These are phyloP conservation scores for Halocynthia aurantium DNA, from an alignment of 23 tunicate genomes.

Conservation along the genomic window DNA sequence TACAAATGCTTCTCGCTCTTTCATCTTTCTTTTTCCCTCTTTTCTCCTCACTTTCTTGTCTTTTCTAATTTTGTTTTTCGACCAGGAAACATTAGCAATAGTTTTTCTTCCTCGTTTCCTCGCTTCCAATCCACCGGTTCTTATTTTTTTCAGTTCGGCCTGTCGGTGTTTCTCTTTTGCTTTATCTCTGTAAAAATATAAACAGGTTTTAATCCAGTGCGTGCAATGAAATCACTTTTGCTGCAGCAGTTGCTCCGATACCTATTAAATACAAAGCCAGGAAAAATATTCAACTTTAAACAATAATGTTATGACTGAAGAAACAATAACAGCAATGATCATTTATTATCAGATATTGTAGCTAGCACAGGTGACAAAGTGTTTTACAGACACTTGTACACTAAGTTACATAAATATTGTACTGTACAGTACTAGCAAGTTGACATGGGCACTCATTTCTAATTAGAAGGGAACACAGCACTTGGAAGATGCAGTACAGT, in stretches of 20 bases:
- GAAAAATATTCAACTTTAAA: too few species aligned
- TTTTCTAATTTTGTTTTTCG: conserved; percentile 47
- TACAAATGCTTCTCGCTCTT: conserved; percentile 41
- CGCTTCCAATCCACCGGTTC: conserved; percentile 10
- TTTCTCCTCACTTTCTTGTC: conserved; percentile 61
- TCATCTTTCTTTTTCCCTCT: conserved; percentile 30
- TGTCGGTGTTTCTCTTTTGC: conserved; percentile 56
- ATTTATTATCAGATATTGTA: background rate
- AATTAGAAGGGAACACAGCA: too few species aligned
- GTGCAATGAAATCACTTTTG: too few species aligned
- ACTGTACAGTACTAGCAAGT: too few species aligned
- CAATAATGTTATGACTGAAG: background rate
- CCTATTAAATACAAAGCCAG: too few species aligned
- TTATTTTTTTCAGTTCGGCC: conserved; percentile 29
- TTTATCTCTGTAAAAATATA: conserved; percentile 37
- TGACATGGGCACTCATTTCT: too few species aligned
- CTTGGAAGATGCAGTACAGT: too few species aligned
- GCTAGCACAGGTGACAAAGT: background rate
- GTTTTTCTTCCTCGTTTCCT: conserved; percentile 29
- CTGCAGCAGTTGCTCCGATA: too few species aligned
- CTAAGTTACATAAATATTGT: too few species aligned
- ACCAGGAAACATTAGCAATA: conserved; percentile 60
- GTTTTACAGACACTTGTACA: too few species aligned
- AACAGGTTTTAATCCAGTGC: too few species aligned
- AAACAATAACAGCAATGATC: background rate